Evolutionary conservation across 2,113 vertebrate species (phyloP).

Genomic region (Perca schrenkii): DNA sequence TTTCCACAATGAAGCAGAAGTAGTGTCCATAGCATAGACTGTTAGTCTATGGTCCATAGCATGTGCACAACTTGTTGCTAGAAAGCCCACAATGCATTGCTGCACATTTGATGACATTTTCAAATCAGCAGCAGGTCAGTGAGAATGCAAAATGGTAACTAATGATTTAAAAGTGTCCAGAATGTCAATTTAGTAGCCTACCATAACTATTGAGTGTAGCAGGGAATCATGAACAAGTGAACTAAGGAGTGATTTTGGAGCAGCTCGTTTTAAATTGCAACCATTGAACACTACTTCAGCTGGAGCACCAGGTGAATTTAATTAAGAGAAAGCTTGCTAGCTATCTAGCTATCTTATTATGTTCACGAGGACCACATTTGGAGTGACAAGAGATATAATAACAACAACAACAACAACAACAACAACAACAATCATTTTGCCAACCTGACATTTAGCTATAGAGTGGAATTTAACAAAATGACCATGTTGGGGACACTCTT

Average conservation of each 20-base stretch:
- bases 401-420: not conserved
- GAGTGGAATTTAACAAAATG: not conserved
- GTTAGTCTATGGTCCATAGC: too few relatives aligned
- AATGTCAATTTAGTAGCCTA: not conserved
- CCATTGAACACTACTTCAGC: not conserved
- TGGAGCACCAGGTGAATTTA: constrained; percentile 1
- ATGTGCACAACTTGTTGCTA: not conserved
- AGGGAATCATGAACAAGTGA: not conserved
- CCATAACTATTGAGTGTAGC: not conserved
- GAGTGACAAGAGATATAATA: too few relatives aligned
- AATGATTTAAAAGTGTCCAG: not conserved
- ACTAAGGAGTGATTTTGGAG: not conserved
- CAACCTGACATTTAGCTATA: not conserved
- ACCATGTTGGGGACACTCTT: not conserved
- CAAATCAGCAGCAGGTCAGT: not conserved
- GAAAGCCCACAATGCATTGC: not conserved
- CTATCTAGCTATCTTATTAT: too few relatives aligned
- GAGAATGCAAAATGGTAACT: not conserved
- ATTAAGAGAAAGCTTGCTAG: not conserved
- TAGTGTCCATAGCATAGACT: too few relatives aligned
- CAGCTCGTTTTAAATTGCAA: not conserved
- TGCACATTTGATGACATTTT: not conserved
- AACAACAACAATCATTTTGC: not conserved
- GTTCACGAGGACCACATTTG: too few relatives aligned
- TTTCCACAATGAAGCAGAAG: too few relatives aligned